Evolutionary conservation across 2,888 invertebrate species (phyloP).

Genomic region (Trileptium ribeirensis): DNA sequence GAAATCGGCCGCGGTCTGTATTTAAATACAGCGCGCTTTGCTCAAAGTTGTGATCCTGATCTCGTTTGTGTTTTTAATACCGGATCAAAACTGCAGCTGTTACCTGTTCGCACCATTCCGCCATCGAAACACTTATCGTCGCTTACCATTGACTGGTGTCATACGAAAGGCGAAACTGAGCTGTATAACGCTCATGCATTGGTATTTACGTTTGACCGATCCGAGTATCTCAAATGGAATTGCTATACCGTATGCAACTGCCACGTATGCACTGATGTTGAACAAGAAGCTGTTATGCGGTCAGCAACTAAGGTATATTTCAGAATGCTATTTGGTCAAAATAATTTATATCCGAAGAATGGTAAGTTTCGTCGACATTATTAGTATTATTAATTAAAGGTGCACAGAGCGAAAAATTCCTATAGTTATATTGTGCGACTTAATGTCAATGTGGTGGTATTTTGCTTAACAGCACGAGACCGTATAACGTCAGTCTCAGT

Average conservation of each 20-base stretch:
- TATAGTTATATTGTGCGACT: too few relatives aligned
- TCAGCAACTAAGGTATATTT: conserved; percentile 9
- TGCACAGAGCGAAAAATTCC: too few relatives aligned
- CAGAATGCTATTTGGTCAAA: too few relatives aligned
- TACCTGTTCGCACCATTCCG: neutral
- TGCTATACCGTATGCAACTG: neutral
- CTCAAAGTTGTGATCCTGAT: conserved; percentile 39
- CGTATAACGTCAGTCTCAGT: too few relatives aligned
- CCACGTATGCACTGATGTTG: neutral
- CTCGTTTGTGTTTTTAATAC: conserved; percentile 31
- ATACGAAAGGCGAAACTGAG: neutral
- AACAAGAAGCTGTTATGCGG: conserved; percentile 4
- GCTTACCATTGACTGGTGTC: neutral
- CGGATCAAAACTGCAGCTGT: neutral
- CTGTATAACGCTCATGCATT: neutral
- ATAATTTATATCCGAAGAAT: too few relatives aligned
- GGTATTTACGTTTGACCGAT: neutral
- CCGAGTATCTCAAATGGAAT: conserved; percentile 6
- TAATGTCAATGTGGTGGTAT: too few relatives aligned
- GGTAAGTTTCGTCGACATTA: too few relatives aligned
- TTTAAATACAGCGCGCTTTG: conserved; percentile 34
- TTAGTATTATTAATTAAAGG: too few relatives aligned
- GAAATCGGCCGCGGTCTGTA: conserved; percentile 31
- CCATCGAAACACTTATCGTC: neutral
- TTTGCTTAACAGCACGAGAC: too few relatives aligned